phyloP scores from a whole-genome alignment of 1,140 invertebrate genomes.

The Hetaerina americana region DNA sequence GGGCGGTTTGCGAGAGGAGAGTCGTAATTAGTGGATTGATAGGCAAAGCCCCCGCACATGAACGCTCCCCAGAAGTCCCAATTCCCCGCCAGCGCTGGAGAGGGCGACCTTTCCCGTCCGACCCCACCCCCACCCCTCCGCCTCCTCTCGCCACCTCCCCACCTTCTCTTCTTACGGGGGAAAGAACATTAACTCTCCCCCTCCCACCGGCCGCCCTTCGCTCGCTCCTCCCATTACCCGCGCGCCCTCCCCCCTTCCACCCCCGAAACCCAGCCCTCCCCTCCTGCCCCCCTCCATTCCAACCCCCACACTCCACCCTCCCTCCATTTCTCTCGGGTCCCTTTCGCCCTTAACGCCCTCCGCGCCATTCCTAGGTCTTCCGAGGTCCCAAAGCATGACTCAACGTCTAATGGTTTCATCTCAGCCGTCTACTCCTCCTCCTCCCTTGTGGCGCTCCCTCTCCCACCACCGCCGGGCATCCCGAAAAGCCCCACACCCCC shows the following conservation, averaged over 20 bases:
- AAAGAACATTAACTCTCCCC: too few species aligned
- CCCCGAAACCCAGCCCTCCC: too few species aligned
- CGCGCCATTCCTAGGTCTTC: background rate
- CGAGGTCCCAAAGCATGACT: too few species aligned
- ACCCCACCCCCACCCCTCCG: background rate
- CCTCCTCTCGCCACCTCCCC: background rate
- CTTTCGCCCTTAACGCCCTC: background rate
- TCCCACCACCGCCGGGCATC: too few species aligned
- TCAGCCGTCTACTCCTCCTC: too few species aligned
- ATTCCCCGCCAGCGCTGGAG: background rate
- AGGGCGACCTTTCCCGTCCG: background rate
- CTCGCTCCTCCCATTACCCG: background rate
- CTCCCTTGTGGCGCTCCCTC: too few species aligned
- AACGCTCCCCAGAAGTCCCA: background rate
- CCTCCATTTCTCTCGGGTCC: background rate
- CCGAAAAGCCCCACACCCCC: too few species aligned
- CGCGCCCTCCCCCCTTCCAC: background rate
- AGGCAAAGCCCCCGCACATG: background rate
- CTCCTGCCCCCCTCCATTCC: too few species aligned
- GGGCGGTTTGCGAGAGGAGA: background rate
- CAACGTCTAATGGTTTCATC: too few species aligned
- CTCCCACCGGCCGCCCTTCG: background rate
- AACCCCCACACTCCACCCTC: background rate
- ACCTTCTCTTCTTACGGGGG: background rate
- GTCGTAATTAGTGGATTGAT: background rate